Evolutionary conservation across 2,888 invertebrate genomes (phyloP).

Genomic region (Julus scanicus): DNA sequence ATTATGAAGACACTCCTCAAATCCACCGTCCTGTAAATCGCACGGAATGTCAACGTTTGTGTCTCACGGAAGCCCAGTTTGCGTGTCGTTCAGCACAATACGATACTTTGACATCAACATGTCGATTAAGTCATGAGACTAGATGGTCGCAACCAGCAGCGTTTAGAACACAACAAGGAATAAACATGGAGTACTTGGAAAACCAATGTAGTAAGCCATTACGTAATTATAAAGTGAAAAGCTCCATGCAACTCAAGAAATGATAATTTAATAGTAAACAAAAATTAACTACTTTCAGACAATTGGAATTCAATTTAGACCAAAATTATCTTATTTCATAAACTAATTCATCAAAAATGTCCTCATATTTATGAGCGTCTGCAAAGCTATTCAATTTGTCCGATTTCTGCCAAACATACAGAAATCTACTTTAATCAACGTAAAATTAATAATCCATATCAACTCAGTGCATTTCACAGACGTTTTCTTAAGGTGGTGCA

Average conservation of each 20-base stretch:
- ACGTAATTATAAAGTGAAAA: no score
- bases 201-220: slow-evolving; percentile 67
- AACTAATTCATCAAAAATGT: background rate
- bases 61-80: slow-evolving; percentile 69
- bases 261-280: no score
- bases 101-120: slow-evolving; percentile 67
- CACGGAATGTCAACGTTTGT: slow-evolving; percentile 68
- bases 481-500: no score
- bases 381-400: no score
- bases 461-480: no score
- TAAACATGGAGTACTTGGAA: slow-evolving; percentile 69
- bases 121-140: slow-evolving; percentile 69
- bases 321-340: background rate
- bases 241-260: no score
- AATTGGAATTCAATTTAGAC: background rate
- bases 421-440: no score
- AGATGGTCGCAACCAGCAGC: slow-evolving; percentile 69
- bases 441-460: no score
- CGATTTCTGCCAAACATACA: no score
- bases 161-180: slow-evolving; percentile 65
- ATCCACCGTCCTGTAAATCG: slow-evolving; percentile 65
- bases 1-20: slow-evolving; percentile 65
- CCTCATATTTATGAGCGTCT: no score
- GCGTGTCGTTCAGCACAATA: slow-evolving; percentile 70
- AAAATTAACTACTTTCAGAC: no score